Evolutionary conservation across 2,888 invertebrate genomes (phyloP), one percentile per base, ranked within the genome.

Genomic region (Heliconius sara): DNA sequence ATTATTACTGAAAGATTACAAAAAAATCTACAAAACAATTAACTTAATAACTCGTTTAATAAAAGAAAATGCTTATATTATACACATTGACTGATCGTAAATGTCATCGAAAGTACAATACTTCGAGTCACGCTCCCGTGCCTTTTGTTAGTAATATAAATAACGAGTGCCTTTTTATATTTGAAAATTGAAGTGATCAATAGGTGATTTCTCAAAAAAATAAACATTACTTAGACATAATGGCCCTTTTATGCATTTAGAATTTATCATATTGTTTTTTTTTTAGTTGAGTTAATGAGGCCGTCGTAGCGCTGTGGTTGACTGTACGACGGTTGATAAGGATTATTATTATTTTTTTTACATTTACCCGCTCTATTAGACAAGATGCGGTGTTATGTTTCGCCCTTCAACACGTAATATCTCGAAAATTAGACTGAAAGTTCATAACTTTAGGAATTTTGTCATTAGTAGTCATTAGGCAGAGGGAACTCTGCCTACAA

Each of bases 31-130:
- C 1, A n/a, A 22, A 22, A 12, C 39, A 1, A 68, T 68, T 68
- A 57, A 10, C 71, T 27, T 30, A 52, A 57, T 13, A 57, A 57
- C 47, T 60, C 30, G 27, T 47, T 72, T 57, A 73, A 57, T n/a
- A 60, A 57, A n/a, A 57, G 7, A 34, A 60, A 13, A 57, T 57
- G 10, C 10, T 39, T 39, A 39, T 39, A 39, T 57, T 57, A 72
- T 22, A 57, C 19, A 1, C 22, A 60, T 34, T 34, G 30, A 57
- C 13, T 60, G n/a, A 73, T 73, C 22, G 10, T 57, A 19, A 57
- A 73, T 73, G 72, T 60, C 72, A 60, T 73, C 34, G 22, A 73
- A 73, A 60, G n/a, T 22, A 73, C 72, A 73, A 73, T 73, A 73
- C 72, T 57, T n/a, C 22, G 19, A 73, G 25, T 3, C n/a, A 27